These are phyloP conservation scores for Leptinotarsa texana DNA, from an alignment of 1,140 invertebrate genomes.

Conservation along the genomic window DNA sequence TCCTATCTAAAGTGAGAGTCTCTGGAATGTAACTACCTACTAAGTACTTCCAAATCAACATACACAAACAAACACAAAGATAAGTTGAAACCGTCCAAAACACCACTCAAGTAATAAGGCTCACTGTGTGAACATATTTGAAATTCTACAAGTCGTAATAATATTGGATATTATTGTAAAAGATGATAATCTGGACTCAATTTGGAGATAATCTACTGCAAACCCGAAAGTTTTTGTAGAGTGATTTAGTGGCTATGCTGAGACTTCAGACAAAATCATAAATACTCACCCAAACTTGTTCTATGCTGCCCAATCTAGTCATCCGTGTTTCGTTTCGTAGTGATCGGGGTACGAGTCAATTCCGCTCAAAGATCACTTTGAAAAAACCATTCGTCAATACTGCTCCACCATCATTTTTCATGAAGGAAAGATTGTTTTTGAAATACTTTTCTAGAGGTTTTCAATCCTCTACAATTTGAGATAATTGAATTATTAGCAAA, in stretches of 20 bases:
- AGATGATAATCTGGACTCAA: conserved; percentile 36
- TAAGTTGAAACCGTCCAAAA: neutral
- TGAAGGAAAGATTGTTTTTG: too few species aligned
- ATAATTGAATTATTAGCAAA: too few species aligned
- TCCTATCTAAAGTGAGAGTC: neutral
- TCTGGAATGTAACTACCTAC: neutral
- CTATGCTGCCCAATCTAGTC: conserved; percentile 44
- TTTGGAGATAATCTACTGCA: conserved; percentile 38
- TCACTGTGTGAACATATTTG: conserved; percentile 7
- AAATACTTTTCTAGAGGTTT: too few species aligned
- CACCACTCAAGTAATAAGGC: neutral
- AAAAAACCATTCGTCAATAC: neutral
- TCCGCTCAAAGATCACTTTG: neutral
- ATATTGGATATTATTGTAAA: conserved; percentile 20
- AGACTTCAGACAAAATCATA: conserved; percentile 38
- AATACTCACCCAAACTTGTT: conserved; percentile 45
- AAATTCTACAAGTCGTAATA: conserved; percentile 26
- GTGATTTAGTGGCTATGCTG: conserved; percentile 37
- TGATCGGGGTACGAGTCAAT: conserved; percentile 9
- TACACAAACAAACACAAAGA: neutral
- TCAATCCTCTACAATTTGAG: too few species aligned
- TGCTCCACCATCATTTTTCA: too few species aligned
- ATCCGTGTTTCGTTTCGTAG: conserved; percentile 30
- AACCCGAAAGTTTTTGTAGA: conserved; percentile 28
- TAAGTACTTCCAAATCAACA: neutral